phyloP scores from a whole-genome alignment of 1,140 invertebrate species.

The Tribolium madens region DNA sequence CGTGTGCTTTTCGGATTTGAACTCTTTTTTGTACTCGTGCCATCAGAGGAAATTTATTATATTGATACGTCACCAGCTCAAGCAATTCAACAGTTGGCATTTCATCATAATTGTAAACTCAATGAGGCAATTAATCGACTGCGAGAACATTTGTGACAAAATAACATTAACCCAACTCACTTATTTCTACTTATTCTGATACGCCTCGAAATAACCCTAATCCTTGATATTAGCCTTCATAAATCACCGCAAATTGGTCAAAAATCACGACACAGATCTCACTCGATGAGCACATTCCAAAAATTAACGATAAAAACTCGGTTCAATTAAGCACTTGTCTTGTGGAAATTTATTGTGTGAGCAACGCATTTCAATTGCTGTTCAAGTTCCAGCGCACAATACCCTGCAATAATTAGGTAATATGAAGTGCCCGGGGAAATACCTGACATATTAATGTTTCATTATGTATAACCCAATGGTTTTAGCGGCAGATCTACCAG shows the following conservation, averaged over 20 bases:
- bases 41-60: neutral
- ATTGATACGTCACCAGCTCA: neutral
- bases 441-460: slow-evolving; percentile 34
- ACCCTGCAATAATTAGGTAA: slow-evolving; percentile 14
- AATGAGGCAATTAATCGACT: slow-evolving; percentile 10
- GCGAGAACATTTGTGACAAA: slow-evolving; percentile 15
- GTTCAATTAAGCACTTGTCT: neutral
- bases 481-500: slow-evolving; percentile 32
- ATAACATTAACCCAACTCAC: slow-evolving; percentile 4
- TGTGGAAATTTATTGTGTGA: neutral
- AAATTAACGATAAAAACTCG: slow-evolving; percentile 7
- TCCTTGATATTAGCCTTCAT: slow-evolving; percentile 18
- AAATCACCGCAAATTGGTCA: slow-evolving; percentile 17
- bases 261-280: slow-evolving; percentile 31
- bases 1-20: neutral
- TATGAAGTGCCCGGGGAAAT: slow-evolving; percentile 28
- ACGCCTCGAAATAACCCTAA: slow-evolving; percentile 3
- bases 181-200: slow-evolving; percentile 19
- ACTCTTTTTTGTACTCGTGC: neutral
- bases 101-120: neutral
- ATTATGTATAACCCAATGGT: slow-evolving; percentile 29
- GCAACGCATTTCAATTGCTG: slow-evolving; percentile 12
- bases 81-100: slow-evolving; percentile 13
- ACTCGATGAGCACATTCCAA: slow-evolving; percentile 9
- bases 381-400: slow-evolving; percentile 9